Base-by-base conservation (phyloP, 2,113 vertebrate species). In the Mola mola region DNA sequence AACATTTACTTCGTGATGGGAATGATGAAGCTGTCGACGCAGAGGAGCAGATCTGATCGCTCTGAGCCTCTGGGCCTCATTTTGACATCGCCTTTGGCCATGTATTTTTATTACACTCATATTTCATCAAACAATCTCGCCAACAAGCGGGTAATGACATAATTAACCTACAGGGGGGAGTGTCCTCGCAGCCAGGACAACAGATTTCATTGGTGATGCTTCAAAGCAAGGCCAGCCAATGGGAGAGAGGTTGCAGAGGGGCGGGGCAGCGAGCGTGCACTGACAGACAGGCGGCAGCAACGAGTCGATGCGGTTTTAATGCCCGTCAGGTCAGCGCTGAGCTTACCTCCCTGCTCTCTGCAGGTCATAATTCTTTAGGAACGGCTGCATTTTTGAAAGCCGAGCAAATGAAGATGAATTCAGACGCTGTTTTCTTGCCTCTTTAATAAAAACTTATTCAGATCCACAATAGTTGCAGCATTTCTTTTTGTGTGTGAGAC, bases 41-140 rank as follows among this genome's bases (percentile, higher is more conserved):
- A 5, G 66, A 59, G 25, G 58, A 49, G 43, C 47, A 0, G 38
- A 57, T 76, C 31, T 37, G 31, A 68, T 75, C 66, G 59, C 75
- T 41, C 56, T 1, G 41, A 68, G 70, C 33, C 64, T 64, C 44
- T 29, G 71, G 70, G 74, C 79, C 59, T 81, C 42, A 65, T 90
- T 88, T 87, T 65, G 77, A 87, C 77, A 73, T 79, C 38, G 66
- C 83, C 80, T 72, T 42, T 58, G 71, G 83, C 52, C 66, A 65
- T 64, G 69, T 70, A 71, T 75, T 86, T 83, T 89, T 88, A 92
- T 87, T 85, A 81, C 82, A 29, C 77, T 88, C 87, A 87, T 90
- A 86, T 89, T 90, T 92, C 81, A 91, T 89, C 86, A 86, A 89
- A 90, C 82, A 75, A 85, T 87, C 87, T 83, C 78, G 65, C 71